Evolutionary conservation across 2,113 vertebrate genomes (phyloP), one percentile per base, ranked within the genome.

Genomic region (Heterotis niloticus): DNA sequence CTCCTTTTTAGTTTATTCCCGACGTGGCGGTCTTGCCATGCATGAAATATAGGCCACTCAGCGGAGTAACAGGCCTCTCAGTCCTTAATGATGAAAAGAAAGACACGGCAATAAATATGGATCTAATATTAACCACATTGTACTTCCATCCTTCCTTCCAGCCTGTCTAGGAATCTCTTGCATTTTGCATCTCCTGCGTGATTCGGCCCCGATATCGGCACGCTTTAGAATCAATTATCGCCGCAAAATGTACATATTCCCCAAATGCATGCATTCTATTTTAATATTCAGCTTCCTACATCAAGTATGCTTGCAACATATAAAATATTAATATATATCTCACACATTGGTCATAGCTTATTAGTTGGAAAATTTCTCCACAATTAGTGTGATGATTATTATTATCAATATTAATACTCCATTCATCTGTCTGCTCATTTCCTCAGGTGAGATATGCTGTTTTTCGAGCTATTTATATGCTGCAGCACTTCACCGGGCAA

Each of bases 341-440:
- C 64, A 4, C 34, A 62, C 54, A 24, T 75, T 75, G 56, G 16
- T 75, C 18, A 64, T 26, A 75, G 57, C 10, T 20, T 26, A 62
- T 75, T 75, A 75, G n/a, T 75, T 14, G 18, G n/a, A 5, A 5
- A 26, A 18, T 64, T 44, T 62, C 34, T 75, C 26, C 59, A 64
- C 74, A 75, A 57, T 74, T 74, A 72, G 71, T 26, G 54, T 72
- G 29, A 1, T 75, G 20, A 75, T 64, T 12, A 64, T 75, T 34
- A 70, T 70, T 17, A 75, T 75, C 14, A 34, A 34, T 75, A 64
- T 62, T 64, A 75, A 20, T 75, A 64, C 34, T 64, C 14, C 72
- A 51, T 75, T 75, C 56, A 14, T 75, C 26, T 62, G 24, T 72
- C 20, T 75, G 3, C 72, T 75, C 56, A 75, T 75, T 75, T 64